Percentiles rank a stretch among this genome's conserved stretches.
Conservation (phyloP, 64 coral and sea anemone species). For the Anthopleura sola region DNA sequence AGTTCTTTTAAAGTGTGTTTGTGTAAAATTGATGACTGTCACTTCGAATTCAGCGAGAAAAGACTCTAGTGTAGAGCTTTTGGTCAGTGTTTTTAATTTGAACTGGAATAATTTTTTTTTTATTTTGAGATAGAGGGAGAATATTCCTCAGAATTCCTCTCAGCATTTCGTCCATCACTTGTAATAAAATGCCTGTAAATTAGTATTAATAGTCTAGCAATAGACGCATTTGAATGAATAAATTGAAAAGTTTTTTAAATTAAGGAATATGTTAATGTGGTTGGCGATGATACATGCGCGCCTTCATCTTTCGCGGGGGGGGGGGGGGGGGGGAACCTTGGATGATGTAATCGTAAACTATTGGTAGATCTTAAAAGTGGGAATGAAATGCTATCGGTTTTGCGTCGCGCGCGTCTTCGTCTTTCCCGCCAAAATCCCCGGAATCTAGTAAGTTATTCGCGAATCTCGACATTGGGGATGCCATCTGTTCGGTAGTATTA, state of each 20-base stretch:
- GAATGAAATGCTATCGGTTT: too few species aligned
- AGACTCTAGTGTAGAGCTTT: background rate
- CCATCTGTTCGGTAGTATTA: too few species aligned
- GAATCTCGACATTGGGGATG: too few species aligned
- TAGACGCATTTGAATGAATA: slow-evolving; percentile 9
- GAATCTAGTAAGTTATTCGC: too few species aligned
- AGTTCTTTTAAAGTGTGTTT: background rate
- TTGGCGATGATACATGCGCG: background rate
- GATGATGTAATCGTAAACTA: too few species aligned
- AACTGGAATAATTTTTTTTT: slow-evolving; percentile 7
- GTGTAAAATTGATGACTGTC: background rate
- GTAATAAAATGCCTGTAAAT: slow-evolving; percentile 3
- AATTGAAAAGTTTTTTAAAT: slow-evolving; percentile 12
- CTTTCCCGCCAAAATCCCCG: too few species aligned
- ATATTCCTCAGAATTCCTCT: background rate
- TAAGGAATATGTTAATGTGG: background rate
- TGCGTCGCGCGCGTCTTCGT: too few species aligned
- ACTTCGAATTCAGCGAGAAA: background rate
- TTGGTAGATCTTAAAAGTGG: too few species aligned
- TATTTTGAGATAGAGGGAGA: background rate
- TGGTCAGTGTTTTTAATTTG: background rate
- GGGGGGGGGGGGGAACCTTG: too few species aligned
- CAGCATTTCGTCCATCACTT: background rate
- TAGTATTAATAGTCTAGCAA: slow-evolving; percentile 4
- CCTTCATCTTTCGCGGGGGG: too few species aligned